Percentiles rank a stretch among this genome's conserved stretches.
phyloP scores from a whole-genome alignment of 2,888 invertebrate species.

The Temnothorax rugatulus region DNA sequence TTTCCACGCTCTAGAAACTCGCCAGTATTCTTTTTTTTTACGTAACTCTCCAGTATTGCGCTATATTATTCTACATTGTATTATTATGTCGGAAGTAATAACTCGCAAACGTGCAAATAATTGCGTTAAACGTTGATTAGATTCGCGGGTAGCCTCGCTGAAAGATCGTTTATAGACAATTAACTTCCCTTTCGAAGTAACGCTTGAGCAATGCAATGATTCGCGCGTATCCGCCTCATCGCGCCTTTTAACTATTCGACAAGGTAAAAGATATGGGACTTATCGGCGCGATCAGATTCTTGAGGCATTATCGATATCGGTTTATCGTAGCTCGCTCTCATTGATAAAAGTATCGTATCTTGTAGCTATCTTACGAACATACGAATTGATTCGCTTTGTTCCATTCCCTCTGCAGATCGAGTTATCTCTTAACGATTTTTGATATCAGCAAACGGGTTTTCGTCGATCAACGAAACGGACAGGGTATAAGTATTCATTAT shows the following conservation, averaged over 20 bases:
- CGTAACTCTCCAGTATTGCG: not conserved
- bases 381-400: not conserved
- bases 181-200: conserved; percentile 47
- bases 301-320: not conserved
- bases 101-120: conserved; percentile 32
- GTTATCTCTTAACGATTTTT: conserved; percentile 27
- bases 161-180: conserved; percentile 48
- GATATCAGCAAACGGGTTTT: not conserved
- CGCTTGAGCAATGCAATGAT: conserved; percentile 24
- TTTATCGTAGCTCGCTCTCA: not conserved
- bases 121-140: conserved; percentile 42
- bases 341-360: conserved; percentile 7
- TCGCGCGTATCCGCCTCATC: conserved; percentile 11
- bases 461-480: not conserved
- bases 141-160: conserved; percentile 8
- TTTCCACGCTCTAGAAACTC: conserved; percentile 40
- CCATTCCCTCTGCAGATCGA: not conserved
- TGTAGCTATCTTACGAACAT: not conserved
- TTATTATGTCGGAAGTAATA: conserved; percentile 21
- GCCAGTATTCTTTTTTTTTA: not conserved
- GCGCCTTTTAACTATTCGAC: conserved; percentile 25
- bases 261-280: not conserved
- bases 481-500: conserved; percentile 2
- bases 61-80: not conserved
- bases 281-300: conserved; percentile 12